These are phyloP conservation scores for Pithys albifrons DNA, from an alignment of 2,113 vertebrate species.

Conservation along the genomic window DNA sequence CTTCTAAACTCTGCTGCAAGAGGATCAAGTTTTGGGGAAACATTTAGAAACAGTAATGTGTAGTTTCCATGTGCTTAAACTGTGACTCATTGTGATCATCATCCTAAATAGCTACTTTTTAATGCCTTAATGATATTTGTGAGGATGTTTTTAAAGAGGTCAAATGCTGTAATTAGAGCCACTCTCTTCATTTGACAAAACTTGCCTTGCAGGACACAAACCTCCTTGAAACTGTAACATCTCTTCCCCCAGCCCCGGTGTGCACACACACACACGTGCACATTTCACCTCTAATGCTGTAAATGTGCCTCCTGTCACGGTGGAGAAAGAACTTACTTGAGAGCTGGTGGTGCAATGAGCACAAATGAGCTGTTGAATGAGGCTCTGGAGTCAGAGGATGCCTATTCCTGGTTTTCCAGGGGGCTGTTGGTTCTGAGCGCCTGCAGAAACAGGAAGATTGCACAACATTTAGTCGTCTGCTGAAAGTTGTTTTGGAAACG, in stretches of 20 bases:
- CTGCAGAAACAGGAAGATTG: not conserved
- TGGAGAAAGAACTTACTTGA: not conserved
- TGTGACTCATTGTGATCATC: not conserved
- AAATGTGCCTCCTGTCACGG: not conserved
- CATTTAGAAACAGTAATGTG: not conserved
- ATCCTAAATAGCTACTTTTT: not conserved
- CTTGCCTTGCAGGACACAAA: not conserved
- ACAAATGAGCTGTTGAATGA: not conserved
- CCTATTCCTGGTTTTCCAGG: not conserved
- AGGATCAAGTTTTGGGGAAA: not conserved
- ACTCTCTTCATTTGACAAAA: not conserved
- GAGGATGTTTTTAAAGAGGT: not conserved
- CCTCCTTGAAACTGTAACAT: not conserved
- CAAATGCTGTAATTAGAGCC: not conserved
- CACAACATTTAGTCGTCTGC: not conserved
- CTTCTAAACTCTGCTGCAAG: not conserved
- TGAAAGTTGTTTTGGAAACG: not conserved
- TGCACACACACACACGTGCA: fast-evolving
- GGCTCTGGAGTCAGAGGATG: not conserved
- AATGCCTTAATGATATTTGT: not conserved
- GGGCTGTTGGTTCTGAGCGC: not conserved
- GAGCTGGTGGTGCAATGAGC: not conserved
- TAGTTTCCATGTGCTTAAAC: not conserved
- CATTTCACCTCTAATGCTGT: not conserved
- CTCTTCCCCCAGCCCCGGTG: not conserved